Base-by-base conservation (phyloP, 2,113 vertebrate species). In the Lycocorax pyrrhopterus region DNA sequence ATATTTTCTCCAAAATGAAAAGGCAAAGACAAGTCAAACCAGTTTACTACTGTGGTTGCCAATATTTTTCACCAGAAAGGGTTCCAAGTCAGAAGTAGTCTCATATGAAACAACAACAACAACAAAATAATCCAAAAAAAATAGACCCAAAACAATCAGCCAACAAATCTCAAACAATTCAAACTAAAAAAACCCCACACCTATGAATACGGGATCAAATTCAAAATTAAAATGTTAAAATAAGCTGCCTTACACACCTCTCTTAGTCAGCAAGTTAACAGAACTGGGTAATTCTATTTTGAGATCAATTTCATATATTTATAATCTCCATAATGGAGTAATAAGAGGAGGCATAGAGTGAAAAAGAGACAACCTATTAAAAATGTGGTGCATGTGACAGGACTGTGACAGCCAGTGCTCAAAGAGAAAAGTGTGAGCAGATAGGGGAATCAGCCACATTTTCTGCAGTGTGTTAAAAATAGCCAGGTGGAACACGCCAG, bases 401-500 rank as follows among this genome's bases (percentile, higher is more conserved):
- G 49, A 72, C 53, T 58, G 1, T 73, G 92, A 77, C 85, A 96
- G 86, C 18, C 43, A 51, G 17, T 22, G 66, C 62, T 87, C 66
- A 72, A 72, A 90, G 29, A 56, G 49, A 87, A 62, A 88, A 64
- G 49, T 56, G 69, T 27, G 60, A 95, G 93, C 84, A 89, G 74
- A 51, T 16, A 95, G 41, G 35, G 51, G 59, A 91, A 89, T 71
- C 75, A 77, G 88, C 51, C 64, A 82, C 74, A 69, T 72, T 93
- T 94, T 94, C 91, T 85, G 74, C 82, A 80, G 51, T 35, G 51
- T 58, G 74, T 87, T 95, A 95, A 96, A 96, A 96, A 95, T 80
- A 97, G 71, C 46, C 81, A 82, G 84, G 89, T 87, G 52, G 67
- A 94, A 89, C 71, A 62, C 10, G 46, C 20, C 67, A 51, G 51